These are phyloP conservation scores for Melanaphis sacchari DNA, from an alignment of 1,140 invertebrate species.

Conservation along the genomic window DNA sequence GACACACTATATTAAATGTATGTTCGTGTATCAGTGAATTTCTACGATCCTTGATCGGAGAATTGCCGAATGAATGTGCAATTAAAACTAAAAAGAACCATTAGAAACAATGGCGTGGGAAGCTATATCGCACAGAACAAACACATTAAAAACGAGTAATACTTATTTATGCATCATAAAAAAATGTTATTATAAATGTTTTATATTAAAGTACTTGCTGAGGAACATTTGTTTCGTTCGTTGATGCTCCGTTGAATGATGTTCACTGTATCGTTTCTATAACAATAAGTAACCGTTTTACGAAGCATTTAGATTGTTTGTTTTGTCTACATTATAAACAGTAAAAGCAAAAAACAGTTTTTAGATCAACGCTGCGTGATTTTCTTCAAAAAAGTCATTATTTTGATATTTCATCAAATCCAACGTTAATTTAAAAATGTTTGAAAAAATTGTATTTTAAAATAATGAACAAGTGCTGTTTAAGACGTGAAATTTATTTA, in stretches of 20 bases:
- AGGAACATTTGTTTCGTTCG: background rate
- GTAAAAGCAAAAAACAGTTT: background rate
- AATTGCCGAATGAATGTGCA: conserved; percentile 8
- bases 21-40: conserved; percentile 39
- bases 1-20: background rate
- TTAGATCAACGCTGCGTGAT: background rate
- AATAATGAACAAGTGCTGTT: background rate
- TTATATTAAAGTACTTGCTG: background rate
- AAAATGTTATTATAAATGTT: conserved; percentile 32
- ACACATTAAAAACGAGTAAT: conserved; percentile 15
- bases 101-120: conserved; percentile 21
- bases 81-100: conserved; percentile 31
- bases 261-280: background rate
- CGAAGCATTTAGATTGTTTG: background rate
- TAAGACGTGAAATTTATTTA: background rate
- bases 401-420: background rate
- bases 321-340: background rate
- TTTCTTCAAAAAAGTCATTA: background rate
- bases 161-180: conserved; percentile 39
- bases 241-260: background rate
- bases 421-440: background rate
- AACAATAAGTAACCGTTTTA: conserved; percentile 23
- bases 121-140: conserved; percentile 23
- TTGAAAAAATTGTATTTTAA: background rate
- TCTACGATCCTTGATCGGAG: background rate